Evolutionary conservation across 2,113 vertebrate genomes (phyloP).

Genomic region (Oenanthe oenanthe): DNA sequence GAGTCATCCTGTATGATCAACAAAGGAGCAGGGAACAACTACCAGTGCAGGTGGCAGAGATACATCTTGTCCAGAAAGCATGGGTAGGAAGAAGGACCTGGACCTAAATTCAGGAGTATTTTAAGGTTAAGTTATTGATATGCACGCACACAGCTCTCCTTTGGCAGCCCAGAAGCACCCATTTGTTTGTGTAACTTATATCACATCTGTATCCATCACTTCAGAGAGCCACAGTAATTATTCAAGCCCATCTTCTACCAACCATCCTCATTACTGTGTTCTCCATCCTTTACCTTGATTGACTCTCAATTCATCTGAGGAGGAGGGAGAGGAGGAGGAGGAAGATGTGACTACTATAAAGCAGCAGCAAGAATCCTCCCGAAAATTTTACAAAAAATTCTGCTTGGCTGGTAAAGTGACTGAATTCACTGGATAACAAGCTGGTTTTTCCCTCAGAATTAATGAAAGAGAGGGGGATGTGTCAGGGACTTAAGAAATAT

Average conservation of each 20-base stretch:
- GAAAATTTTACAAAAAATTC: background rate
- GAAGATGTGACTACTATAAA: background rate
- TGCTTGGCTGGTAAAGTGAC: background rate
- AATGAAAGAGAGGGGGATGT: background rate
- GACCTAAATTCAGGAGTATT: background rate
- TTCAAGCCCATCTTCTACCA: background rate
- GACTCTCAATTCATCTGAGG: background rate
- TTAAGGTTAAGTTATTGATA: background rate
- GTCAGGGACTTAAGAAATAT: background rate
- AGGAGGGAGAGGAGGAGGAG: background rate
- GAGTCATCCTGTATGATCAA: background rate
- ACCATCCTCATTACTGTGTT: background rate
- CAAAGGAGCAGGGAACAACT: background rate
- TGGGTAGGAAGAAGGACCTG: background rate
- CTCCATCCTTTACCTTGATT: background rate
- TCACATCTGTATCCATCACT: background rate
- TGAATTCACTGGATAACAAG: background rate
- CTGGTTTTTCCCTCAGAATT: background rate
- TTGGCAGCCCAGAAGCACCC: background rate
- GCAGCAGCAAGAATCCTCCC: background rate
- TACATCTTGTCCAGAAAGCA: background rate
- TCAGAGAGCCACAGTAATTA: background rate
- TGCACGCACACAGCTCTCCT: background rate
- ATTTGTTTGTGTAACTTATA: rapidly evolving
- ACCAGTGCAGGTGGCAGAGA: background rate